These are phyloP conservation scores for Thalassarche chlororhynchos DNA, from an alignment of 2,113 vertebrate species.

Conservation along the genomic window DNA sequence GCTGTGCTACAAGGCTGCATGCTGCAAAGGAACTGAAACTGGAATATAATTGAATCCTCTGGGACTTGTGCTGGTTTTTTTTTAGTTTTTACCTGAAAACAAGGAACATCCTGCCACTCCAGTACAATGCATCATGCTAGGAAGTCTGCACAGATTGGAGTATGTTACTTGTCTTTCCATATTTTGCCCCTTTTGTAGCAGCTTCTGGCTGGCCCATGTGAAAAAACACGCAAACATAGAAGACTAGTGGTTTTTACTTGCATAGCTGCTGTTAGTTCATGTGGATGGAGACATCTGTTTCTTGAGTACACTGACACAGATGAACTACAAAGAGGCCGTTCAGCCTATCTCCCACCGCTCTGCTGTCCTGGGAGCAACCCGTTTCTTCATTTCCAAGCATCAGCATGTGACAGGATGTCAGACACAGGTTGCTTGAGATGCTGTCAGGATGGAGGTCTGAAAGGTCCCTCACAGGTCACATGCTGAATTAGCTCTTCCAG, in stretches of 20 bases:
- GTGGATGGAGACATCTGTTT: neutral
- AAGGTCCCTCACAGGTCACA: neutral
- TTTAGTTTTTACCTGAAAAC: conserved; percentile 9
- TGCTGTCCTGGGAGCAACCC: neutral
- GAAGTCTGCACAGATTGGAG: neutral
- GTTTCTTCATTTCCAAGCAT: neutral
- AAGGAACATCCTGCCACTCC: neutral
- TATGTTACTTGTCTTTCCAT: neutral
- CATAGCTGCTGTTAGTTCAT: conserved; percentile 8
- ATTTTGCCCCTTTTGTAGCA: neutral
- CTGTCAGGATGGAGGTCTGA: neutral
- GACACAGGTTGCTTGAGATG: neutral
- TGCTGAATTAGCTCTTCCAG: neutral
- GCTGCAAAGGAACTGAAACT: neutral
- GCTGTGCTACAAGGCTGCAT: neutral
- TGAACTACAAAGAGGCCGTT: neutral
- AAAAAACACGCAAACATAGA: neutral
- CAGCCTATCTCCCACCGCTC: neutral
- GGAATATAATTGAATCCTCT: neutral
- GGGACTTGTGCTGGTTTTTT: neutral
- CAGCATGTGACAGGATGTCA: neutral
- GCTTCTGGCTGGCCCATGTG: neutral
- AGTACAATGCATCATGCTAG: neutral
- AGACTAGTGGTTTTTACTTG: neutral
- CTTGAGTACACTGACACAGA: neutral